Conservation (phyloP, 1,140 invertebrate genomes). For the Anadara kagoshimensis region DNA sequence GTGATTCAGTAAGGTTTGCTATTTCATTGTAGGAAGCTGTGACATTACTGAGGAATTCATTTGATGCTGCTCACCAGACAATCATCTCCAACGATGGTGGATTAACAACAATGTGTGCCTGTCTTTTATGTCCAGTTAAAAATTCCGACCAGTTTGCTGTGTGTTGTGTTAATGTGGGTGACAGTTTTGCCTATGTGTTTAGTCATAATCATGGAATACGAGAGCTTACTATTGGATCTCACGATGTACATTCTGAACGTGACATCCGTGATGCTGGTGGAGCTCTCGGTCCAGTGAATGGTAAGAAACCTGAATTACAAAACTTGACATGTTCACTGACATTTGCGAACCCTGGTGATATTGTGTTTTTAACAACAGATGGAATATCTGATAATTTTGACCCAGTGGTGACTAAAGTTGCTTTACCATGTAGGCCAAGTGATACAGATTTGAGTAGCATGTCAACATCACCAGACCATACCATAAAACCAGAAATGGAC, state of each 20-base stretch:
- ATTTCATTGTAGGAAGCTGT: conserved; percentile 82
- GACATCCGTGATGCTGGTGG: conserved; percentile 95
- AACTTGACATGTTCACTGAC: conserved; percentile 94
- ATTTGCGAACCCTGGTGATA: conserved; percentile 86
- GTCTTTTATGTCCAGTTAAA: conserved; percentile 82
- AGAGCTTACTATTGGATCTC: conserved; percentile 83
- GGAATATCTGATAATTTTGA: conserved; percentile 96
- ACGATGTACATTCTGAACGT: conserved; percentile 89
- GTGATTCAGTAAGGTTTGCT: not conserved
- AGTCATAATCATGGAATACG: conserved; percentile 84
- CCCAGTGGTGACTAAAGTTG: conserved; percentile 94
- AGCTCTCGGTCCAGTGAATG: conserved; percentile 88
- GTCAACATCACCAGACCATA: conserved; percentile 1
- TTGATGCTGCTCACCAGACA: conserved; percentile 90
- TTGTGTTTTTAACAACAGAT: conserved; percentile 92
- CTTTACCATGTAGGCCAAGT: conserved; percentile 76
- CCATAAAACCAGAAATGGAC: conserved; percentile 70
- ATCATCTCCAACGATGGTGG: conserved; percentile 91
- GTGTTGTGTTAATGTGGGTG: conserved; percentile 93
- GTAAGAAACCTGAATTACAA: conserved; percentile 90
- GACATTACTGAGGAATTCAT: conserved; percentile 85
- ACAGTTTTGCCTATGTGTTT: conserved; percentile 92
- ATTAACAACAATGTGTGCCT: conserved; percentile 89
- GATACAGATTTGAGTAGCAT: conserved; percentile 44
- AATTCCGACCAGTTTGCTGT: conserved; percentile 82